phyloP scores from a whole-genome alignment of 2,113 vertebrate species.

The Chelonoidis abingdonii region DNA sequence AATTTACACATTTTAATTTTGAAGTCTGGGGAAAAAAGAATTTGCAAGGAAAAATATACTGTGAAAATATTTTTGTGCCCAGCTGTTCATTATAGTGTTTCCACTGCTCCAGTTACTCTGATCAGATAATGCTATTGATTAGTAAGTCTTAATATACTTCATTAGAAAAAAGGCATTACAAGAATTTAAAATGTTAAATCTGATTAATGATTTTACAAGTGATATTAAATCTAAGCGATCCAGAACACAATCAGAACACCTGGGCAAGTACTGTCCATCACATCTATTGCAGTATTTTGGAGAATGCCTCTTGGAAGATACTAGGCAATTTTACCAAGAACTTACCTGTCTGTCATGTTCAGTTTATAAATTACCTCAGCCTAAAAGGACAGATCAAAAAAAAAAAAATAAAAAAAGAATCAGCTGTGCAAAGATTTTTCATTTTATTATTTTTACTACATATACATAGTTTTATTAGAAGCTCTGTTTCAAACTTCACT shows the following conservation, averaged over 20 bases:
- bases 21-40: background rate
- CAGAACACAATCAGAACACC: background rate
- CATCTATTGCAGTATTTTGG: background rate
- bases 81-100: background rate
- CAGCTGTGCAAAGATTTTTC: background rate
- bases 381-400: conserved; percentile 80
- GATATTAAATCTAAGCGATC: background rate
- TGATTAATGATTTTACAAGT: background rate
- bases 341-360: conserved; percentile 99
- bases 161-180: background rate
- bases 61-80: background rate
- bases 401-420: conserved; percentile 60
- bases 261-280: background rate
- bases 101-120: background rate
- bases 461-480: background rate
- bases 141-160: background rate
- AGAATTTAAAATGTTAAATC: background rate
- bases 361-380: conserved; percentile 99
- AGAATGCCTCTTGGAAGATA: background rate
- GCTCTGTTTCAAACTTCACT: background rate
- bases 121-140: background rate
- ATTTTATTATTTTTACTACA: background rate
- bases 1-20: background rate
- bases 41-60: fast-evolving
- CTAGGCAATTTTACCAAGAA: conserved; percentile 26